phyloP scores from a whole-genome alignment of 2,888 invertebrate genomes.

The Pseudolycoriella hygida region DNA sequence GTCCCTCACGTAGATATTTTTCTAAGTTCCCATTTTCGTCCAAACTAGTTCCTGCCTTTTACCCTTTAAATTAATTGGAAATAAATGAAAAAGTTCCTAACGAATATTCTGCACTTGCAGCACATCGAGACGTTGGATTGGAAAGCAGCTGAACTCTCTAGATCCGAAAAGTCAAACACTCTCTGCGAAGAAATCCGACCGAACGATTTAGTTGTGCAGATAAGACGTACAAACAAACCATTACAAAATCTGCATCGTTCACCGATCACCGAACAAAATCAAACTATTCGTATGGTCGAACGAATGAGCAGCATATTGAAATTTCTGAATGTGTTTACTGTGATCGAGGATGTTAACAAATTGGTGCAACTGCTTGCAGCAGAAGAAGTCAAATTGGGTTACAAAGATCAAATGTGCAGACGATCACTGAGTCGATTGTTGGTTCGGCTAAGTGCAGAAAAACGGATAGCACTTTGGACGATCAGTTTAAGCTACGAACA shows the following conservation, averaged over 20 bases:
- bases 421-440: conserved; percentile 45
- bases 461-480: conserved; percentile 34
- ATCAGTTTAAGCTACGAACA: conserved; percentile 24
- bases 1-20: too few relatives aligned
- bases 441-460: conserved; percentile 37
- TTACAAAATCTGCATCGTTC: not conserved
- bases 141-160: too few relatives aligned
- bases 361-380: conserved; percentile 33
- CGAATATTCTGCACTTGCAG: too few relatives aligned
- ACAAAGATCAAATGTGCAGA: conserved; percentile 35
- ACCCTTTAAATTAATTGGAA: too few relatives aligned
- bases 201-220: not conserved
- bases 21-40: too few relatives aligned
- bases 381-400: conserved; percentile 34
- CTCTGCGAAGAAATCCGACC: not conserved
- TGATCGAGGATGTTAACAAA: conserved; percentile 36
- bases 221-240: not conserved
- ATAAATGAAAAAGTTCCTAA: too few relatives aligned
- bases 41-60: too few relatives aligned
- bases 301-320: not conserved
- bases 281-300: conserved; percentile 11
- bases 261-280: conserved; percentile 13
- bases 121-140: too few relatives aligned
- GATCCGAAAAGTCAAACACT: not conserved
- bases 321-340: conserved; percentile 22